Evolutionary conservation across 1,140 invertebrate species (phyloP).

Genomic region (Leucophenga varia): DNA sequence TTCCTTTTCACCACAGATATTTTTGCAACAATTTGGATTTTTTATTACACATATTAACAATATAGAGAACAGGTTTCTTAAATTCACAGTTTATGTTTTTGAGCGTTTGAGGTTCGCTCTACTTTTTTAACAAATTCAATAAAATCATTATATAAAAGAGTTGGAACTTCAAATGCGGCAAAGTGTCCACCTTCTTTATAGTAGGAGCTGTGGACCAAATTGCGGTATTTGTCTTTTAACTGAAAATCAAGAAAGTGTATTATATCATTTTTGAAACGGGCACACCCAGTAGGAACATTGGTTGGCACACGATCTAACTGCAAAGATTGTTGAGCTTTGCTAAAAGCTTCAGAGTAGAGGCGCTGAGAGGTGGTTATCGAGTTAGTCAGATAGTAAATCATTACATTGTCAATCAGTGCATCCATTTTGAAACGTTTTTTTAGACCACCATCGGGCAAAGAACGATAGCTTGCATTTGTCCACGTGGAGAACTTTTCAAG

Average conservation of each 20-base stretch:
- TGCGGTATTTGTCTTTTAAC: conserved; percentile 63
- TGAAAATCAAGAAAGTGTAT: conserved; percentile 61
- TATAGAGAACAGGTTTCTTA: background rate
- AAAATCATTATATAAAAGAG: conserved; percentile 68
- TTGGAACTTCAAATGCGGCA: conserved; percentile 77
- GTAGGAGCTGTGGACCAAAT: conserved; percentile 67
- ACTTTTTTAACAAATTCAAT: conserved; percentile 58
- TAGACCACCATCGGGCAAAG: conserved; percentile 71
- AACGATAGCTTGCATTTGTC: conserved; percentile 65
- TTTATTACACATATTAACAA: background rate
- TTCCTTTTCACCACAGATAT: too few relatives aligned
- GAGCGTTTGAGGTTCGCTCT: too few relatives aligned
- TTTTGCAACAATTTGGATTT: background rate
- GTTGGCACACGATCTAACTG: conserved; percentile 63
- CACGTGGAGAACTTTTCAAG: conserved; percentile 83
- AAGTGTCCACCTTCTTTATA: conserved; percentile 79
- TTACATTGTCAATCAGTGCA: conserved; percentile 83
- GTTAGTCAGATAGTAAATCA: conserved; percentile 82
- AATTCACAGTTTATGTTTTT: too few relatives aligned
- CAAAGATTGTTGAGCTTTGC: conserved; percentile 44
- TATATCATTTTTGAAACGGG: conserved; percentile 68
- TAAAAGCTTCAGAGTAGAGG: conserved; percentile 71
- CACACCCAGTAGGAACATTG: conserved; percentile 67
- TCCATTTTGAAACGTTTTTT: conserved; percentile 64
- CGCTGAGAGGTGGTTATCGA: conserved; percentile 76